These are phyloP conservation scores for Hippoglossus hippoglossus DNA, from an alignment of 2,797 vertebrate genomes.

Conservation along the genomic window DNA sequence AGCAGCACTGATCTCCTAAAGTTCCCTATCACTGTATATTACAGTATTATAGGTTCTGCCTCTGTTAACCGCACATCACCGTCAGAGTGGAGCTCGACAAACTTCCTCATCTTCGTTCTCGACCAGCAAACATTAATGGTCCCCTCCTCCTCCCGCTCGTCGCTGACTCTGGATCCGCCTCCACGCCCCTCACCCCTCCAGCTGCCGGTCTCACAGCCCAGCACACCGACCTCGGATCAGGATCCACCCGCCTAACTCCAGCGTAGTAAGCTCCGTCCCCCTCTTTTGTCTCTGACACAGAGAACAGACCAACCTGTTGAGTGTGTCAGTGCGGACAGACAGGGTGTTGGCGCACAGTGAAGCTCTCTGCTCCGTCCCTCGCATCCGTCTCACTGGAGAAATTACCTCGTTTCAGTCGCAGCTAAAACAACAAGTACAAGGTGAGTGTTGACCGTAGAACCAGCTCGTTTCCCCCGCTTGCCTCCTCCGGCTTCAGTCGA, in stretches of 20 bases:
- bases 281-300: constrained; percentile 16
- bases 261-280: too few relatives aligned
- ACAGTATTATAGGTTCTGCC: background rate
- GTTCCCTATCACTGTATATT: background rate
- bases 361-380: constrained; percentile 14
- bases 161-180: constrained; percentile 65
- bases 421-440: constrained; percentile 23
- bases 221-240: constrained; percentile 63
- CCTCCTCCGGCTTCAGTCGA: background rate
- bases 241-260: background rate
- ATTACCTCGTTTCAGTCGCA: constrained; percentile 21
- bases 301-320: constrained; percentile 76
- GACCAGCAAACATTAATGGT: constrained; percentile 36
- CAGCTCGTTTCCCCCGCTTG: background rate
- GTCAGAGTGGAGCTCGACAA: background rate
- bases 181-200: constrained; percentile 12
- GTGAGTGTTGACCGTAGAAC: constrained; percentile 38
- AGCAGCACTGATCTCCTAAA: background rate
- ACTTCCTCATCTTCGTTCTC: constrained; percentile 41
- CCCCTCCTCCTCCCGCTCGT: background rate
- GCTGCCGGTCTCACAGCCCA: background rate
- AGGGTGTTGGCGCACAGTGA: constrained; percentile 69
- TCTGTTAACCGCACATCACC: background rate
- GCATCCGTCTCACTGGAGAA: constrained; percentile 21
- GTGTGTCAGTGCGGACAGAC: constrained; percentile 28